A percentile compares a stretch with the other conserved stretches of the same genome.
phyloP scores from a whole-genome alignment of 2,888 invertebrate species.

The Cheilosia impressa region DNA sequence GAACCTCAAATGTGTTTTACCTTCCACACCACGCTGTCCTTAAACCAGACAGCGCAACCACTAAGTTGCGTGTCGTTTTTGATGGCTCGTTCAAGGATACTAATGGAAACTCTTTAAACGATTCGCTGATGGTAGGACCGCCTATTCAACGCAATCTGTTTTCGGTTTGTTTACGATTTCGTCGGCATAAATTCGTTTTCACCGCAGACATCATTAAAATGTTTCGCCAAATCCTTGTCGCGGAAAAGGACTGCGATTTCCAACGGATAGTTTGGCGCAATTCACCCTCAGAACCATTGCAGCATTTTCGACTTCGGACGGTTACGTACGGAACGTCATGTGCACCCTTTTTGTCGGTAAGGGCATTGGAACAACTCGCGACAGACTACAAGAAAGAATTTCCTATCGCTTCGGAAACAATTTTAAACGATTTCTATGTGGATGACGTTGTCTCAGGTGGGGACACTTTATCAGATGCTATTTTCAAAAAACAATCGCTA shows the following conservation, averaged over 20 bases:
- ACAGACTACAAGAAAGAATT: no score
- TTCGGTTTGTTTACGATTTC: slow-evolving; percentile 25
- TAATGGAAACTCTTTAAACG: neutral
- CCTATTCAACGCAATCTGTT: slow-evolving; percentile 16
- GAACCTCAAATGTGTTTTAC: slow-evolving; percentile 2
- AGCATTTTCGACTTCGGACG: no score
- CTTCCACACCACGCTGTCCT: slow-evolving; percentile 1
- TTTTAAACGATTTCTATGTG: no score
- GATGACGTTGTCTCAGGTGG: no score
- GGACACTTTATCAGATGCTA: no score
- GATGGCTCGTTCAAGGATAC: slow-evolving; percentile 7
- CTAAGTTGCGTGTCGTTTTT: neutral
- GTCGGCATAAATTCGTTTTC: slow-evolving; percentile 16
- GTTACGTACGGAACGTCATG: no score
- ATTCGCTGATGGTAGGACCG: slow-evolving; percentile 1
- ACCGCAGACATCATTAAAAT: slow-evolving; percentile 5
- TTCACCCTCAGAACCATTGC: no score
- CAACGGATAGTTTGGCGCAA: slow-evolving; percentile 2
- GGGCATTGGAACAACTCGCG: no score
- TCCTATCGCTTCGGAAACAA: no score
- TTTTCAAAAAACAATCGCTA: neutral
- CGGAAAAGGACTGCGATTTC: slow-evolving; percentile 5
- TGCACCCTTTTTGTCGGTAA: neutral
- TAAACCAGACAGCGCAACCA: neutral
- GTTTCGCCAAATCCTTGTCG: slow-evolving; percentile 7